These are phyloP conservation scores for Drosophila pseudoananassae DNA, from an alignment of 1,140 invertebrate genomes.

Conservation along the genomic window DNA sequence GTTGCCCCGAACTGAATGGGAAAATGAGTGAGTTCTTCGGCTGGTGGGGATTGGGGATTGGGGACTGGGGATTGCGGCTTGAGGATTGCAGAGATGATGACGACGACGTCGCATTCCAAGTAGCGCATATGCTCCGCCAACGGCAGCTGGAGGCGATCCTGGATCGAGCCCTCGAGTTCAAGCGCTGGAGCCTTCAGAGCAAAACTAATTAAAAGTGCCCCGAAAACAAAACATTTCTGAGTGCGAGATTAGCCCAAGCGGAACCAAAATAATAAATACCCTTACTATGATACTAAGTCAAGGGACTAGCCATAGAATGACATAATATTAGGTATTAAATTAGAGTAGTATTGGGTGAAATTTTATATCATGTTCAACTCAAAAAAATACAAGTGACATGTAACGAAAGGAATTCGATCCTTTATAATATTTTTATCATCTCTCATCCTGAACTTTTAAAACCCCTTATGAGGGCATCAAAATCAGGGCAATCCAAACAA, in stretches of 20 bases:
- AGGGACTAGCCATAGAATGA: not conserved
- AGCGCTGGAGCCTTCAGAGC: constrained; percentile 60
- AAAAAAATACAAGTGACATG: too few species aligned
- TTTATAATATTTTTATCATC: not conserved
- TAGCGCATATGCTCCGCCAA: constrained; percentile 69
- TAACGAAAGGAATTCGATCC: too few species aligned
- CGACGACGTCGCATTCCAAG: constrained; percentile 69
- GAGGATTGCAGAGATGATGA: constrained; percentile 11
- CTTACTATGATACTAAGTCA: not conserved
- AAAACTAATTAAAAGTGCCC: constrained; percentile 84
- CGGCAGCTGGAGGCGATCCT: constrained; percentile 43
- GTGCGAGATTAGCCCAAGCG: constrained; percentile 36
- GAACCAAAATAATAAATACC: constrained; percentile 27
- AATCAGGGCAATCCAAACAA: constrained; percentile 28
- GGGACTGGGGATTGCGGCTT: not conserved
- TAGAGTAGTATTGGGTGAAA: not conserved
- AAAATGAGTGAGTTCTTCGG: constrained; percentile 78
- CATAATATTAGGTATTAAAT: not conserved
- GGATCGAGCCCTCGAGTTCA: constrained; percentile 9
- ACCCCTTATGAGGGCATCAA: constrained; percentile 15
- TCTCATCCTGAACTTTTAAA: not conserved
- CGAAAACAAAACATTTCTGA: constrained; percentile 61
- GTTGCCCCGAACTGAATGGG: constrained; percentile 81
- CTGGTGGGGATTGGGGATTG: constrained; percentile 34
- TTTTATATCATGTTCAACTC: too few species aligned